A percentile compares a stretch with the other conserved stretches of the same genome.
These are phyloP conservation scores for Eueremaeus valkanovi DNA, from an alignment of 2,888 invertebrate species.

Conservation along the genomic window DNA sequence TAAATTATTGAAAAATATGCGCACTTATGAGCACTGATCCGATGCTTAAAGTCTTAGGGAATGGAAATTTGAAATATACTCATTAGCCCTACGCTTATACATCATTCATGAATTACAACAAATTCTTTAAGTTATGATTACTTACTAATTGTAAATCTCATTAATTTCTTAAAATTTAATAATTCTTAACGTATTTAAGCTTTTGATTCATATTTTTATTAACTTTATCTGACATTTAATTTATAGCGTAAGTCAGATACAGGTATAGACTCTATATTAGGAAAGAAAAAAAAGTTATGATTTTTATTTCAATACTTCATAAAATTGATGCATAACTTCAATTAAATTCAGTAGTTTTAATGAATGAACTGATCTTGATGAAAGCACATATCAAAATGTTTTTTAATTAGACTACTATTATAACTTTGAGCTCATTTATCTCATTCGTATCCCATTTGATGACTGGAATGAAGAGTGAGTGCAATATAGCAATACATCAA, in stretches of 20 bases:
- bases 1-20: conserved; percentile 7
- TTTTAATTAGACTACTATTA: neutral
- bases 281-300: neutral
- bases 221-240: no score
- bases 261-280: no score
- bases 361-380: neutral
- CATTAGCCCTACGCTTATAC: neutral
- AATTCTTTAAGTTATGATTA: no score
- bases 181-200: no score
- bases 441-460: neutral
- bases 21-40: neutral
- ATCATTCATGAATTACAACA: no score
- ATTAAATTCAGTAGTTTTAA: neutral
- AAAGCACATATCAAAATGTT: neutral
- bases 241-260: neutral
- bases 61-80: neutral
- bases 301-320: neutral
- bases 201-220: no score
- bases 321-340: neutral
- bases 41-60: neutral
- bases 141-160: no score
- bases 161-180: no score
- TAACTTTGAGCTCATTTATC: neutral
- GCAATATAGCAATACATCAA: neutral
- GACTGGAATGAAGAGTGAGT: neutral